Percentiles rank a stretch among this genome's conserved stretches.
Evolutionary conservation across 2,113 vertebrate genomes (phyloP).

Genomic region (Lepisosteus osseus): DNA sequence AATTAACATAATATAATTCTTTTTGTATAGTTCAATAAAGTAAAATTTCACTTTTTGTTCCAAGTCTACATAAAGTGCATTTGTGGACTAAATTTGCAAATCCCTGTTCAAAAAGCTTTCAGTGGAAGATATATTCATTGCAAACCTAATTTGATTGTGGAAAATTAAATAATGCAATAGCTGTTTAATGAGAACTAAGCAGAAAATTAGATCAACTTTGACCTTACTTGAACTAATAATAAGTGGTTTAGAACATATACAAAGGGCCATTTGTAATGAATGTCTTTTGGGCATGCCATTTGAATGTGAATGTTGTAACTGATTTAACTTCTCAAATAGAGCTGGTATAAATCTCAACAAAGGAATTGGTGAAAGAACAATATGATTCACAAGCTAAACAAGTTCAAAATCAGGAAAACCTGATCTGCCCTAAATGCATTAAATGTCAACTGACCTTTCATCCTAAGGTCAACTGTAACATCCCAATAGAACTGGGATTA

Average conservation of each 20-base stretch:
- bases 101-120: constrained; percentile 60
- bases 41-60: constrained; percentile 27
- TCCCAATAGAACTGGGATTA: not conserved
- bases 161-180: constrained; percentile 77
- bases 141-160: constrained; percentile 62
- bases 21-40: constrained; percentile 19
- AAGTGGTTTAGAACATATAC: constrained; percentile 50
- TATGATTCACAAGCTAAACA: not conserved
- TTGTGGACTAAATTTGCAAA: constrained; percentile 49
- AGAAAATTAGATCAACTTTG: constrained; percentile 75
- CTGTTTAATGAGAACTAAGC: constrained; percentile 73
- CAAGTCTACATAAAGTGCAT: constrained; percentile 42
- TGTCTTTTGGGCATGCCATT: constrained; percentile 44
- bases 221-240: constrained; percentile 68
- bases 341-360: constrained; percentile 15
- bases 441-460: not conserved
- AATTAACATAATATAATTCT: too few relatives aligned
- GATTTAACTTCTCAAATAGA: not conserved
- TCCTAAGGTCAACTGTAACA: not conserved
- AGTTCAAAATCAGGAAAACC: not conserved
- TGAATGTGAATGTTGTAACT: constrained; percentile 38
- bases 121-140: constrained; percentile 51
- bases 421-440: constrained; percentile 5
- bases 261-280: constrained; percentile 57
- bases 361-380: constrained; percentile 4